These are phyloP conservation scores for Apotomis turbidana DNA, from an alignment of 2,888 invertebrate species.

Conservation along the genomic window DNA sequence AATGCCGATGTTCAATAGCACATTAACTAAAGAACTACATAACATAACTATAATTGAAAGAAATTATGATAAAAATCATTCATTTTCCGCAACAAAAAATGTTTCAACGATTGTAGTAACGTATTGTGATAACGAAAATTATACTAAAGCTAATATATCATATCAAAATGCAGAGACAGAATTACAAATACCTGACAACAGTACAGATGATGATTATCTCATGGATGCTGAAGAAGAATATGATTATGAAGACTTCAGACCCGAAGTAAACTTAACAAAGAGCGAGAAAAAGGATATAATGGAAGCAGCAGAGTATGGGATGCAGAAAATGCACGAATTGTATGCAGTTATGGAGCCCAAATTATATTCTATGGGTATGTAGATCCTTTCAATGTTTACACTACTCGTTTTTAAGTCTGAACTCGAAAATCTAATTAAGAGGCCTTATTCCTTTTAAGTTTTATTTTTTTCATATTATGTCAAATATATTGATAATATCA, in stretches of 20 bases:
- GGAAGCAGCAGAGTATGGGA: slow-evolving; percentile 87
- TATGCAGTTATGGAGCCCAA: slow-evolving; percentile 87
- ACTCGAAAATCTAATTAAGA: too few relatives aligned
- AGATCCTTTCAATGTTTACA: too few relatives aligned
- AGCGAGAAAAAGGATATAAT: slow-evolving; percentile 79
- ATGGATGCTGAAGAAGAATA: slow-evolving; percentile 48
- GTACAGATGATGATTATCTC: slow-evolving; percentile 48
- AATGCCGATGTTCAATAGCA: slow-evolving; percentile 75
- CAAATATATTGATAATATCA: too few relatives aligned
- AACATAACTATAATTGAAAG: slow-evolving; percentile 77
- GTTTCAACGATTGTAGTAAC: slow-evolving; percentile 76
- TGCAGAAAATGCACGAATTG: slow-evolving; percentile 87
- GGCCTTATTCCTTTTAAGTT: too few relatives aligned
- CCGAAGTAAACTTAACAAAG: slow-evolving; percentile 53
- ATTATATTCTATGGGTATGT: slow-evolving; percentile 87
- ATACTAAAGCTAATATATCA: slow-evolving; percentile 56
- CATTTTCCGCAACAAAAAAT: slow-evolving; percentile 69
- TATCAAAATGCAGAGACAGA: slow-evolving; percentile 48
- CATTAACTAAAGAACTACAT: slow-evolving; percentile 71
- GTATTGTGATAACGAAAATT: slow-evolving; percentile 72
- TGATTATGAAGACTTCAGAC: slow-evolving; percentile 44
- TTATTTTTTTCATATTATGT: too few relatives aligned
- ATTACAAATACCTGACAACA: slow-evolving; percentile 46
- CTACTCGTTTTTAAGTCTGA: too few relatives aligned
- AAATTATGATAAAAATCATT: slow-evolving; percentile 69